Percentiles rank a stretch among this genome's conserved stretches.
These are phyloP conservation scores for Sinopyrophorus schimmeli DNA, from an alignment of 2,888 invertebrate species.

Conservation along the genomic window DNA sequence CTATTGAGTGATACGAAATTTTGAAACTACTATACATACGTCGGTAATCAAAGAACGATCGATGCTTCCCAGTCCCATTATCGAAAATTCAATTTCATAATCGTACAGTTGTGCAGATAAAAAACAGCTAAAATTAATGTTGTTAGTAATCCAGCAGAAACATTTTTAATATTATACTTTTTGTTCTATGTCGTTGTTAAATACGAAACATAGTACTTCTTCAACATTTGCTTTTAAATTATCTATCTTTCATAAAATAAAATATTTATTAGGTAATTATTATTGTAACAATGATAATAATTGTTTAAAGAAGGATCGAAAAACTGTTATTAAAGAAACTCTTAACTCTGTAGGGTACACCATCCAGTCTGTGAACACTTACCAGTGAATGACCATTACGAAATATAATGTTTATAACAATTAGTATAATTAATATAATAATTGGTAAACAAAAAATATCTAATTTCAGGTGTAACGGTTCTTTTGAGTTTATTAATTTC, in stretches of 20 bases:
- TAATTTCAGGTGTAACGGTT: too few relatives aligned
- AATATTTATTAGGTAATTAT: neutral
- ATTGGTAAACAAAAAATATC: too few relatives aligned
- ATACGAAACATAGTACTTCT: neutral
- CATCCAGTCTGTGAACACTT: too few relatives aligned
- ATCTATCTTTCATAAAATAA: neutral
- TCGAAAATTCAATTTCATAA: neutral
- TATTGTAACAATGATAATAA: too few relatives aligned
- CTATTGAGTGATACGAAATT: too few relatives aligned
- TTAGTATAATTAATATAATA: too few relatives aligned
- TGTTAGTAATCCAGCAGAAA: neutral
- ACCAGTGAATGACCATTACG: too few relatives aligned
- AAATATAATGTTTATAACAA: too few relatives aligned
- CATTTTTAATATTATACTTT: constrained; percentile 1
- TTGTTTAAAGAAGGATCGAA: too few relatives aligned
- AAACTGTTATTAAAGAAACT: too few relatives aligned
- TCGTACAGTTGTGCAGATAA: neutral
- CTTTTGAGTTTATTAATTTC: too few relatives aligned
- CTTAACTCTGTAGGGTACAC: too few relatives aligned
- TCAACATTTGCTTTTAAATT: neutral
- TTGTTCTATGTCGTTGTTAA: neutral
- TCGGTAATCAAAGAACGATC: constrained; percentile 3
- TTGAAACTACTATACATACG: constrained; percentile 2
- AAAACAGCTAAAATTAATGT: neutral
- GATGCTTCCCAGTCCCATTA: constrained; percentile 2